Evolutionary conservation across 1,140 invertebrate species (phyloP), one percentile per base, ranked within the genome.

Genomic region (Holotrichia oblita): DNA sequence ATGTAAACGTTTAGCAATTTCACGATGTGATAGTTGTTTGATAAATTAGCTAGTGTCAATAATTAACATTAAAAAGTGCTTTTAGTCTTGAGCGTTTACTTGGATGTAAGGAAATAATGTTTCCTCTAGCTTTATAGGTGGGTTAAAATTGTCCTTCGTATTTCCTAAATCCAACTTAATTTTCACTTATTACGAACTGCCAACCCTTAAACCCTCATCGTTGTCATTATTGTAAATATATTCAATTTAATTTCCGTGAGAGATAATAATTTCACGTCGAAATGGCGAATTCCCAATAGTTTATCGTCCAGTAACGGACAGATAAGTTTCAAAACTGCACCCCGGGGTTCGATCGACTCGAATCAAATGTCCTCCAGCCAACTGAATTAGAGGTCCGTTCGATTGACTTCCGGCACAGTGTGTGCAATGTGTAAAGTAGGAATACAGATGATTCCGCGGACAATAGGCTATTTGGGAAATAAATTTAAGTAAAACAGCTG

Each of bases 271-370:
- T 69, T 34, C 22, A 27, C 61, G 61, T 27, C 22, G 20, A 14
- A 69, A 69, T 10, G 20, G 22, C 22, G 22, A 27, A 69, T 14
- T 69, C 61, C 61, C 61, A 69, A 69, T 69, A 69, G 61, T 69
- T 69, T 69, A 69, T 69, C 61, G 61, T 42, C 20, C 34, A 12
- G 41, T 74, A 41, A 22, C 34, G 73, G 73, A 74, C 73, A 41
- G 73, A 74, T 74, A 74, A 74, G 40, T 74, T n/a, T 20, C 34
- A 40, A 44, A 74, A 74, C 20, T 40, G 73, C 24, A 74, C 73
- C 73, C 73, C 3, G 73, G 41, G 34, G 73, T 27, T n/a, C 73
- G 40, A 74, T 74, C 14, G 34, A 4, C 27, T 17, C 73, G 34
- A 7, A 41, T 74, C 73, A 41, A 40, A 40, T 42, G 73, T 74